Base-by-base conservation (phyloP, 2,113 vertebrate genomes). In the Paracanthobrama guichenoti region DNA sequence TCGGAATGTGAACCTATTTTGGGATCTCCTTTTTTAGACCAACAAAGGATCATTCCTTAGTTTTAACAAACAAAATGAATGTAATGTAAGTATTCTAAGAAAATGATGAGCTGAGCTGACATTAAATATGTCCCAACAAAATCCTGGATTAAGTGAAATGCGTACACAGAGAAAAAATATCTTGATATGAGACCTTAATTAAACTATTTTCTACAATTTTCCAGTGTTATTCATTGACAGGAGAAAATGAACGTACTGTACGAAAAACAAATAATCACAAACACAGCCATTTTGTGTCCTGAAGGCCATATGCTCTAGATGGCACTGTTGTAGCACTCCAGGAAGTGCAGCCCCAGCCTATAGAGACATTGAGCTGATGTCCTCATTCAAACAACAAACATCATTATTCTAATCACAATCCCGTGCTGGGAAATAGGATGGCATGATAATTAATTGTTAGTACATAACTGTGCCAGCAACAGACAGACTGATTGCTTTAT, bases 371-470 rank as follows among this genome's bases (percentile, higher is more conserved):
- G n/a, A 72, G 50, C 82, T 66, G 76, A 53, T 62, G 59, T 71
- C 81, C 69, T 85, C 80, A 67, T 86, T 69, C 44, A 71, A 81
- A 79, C 57, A 77, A 39, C 66, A 67, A 78, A 55, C 60, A 82
- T 83, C 55, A 85, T 84, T 81, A 28, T 44, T 69, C 55, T 59
- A 66, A 85, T 85, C 81, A 76, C 88, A 79, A 88, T 87, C 79
- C 88, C 84, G 67, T 28, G 83, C 85, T 87, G 88, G 62, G 84
- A 90, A 72, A 50, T 84, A 90, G 80, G 89, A 88, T 79, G 89
- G 86, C 91, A 91, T 90, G 91, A 90, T 91, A 91, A 91, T 88
- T 88, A 90, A 90, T 93, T 92, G 83, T 88, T 84, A 88, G 89
- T 87, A 88, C 84, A 88, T 86, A 90, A 80, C 73, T 72, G 81